Percentiles rank a stretch among this genome's conserved stretches.
phyloP scores from a whole-genome alignment of 2,888 invertebrate genomes.

The Hyalella azteca region DNA sequence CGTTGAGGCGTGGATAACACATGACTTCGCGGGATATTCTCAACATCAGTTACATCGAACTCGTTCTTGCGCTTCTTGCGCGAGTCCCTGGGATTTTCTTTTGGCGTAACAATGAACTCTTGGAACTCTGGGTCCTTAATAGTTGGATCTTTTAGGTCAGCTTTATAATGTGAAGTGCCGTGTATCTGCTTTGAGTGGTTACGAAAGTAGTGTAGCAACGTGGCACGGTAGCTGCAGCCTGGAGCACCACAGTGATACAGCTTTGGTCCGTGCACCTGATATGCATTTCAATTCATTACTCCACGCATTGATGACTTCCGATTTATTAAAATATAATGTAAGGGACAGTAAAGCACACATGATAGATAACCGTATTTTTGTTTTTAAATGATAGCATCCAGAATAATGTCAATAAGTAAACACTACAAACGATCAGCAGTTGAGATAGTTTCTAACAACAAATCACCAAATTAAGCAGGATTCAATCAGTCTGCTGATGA shows the following conservation, averaged over 20 bases:
- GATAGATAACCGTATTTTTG: too few species aligned
- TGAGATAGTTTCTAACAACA: too few species aligned
- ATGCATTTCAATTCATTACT: too few species aligned
- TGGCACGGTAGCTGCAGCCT: constrained; percentile 65
- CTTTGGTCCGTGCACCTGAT: constrained; percentile 69
- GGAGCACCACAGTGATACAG: constrained; percentile 69
- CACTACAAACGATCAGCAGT: too few species aligned
- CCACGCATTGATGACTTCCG: too few species aligned
- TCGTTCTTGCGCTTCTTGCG: constrained; percentile 54
- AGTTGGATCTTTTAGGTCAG: constrained; percentile 66
- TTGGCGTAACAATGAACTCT: constrained; percentile 64
- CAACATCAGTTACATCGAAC: constrained; percentile 50
- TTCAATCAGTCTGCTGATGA: too few species aligned
- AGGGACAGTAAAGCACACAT: too few species aligned
- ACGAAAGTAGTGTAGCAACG: constrained; percentile 61
- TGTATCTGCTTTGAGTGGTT: constrained; percentile 69
- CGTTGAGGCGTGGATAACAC: constrained; percentile 58
- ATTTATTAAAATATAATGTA: too few species aligned
- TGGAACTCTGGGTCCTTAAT: constrained; percentile 65
- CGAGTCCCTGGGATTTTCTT: constrained; percentile 38
- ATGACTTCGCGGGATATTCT: constrained; percentile 58
- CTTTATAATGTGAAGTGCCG: constrained; percentile 61
- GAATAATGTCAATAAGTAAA: too few species aligned
- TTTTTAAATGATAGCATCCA: too few species aligned
- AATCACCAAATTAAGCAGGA: too few species aligned